Base-by-base conservation (phyloP, 2,888 invertebrate genomes). In the Allolobophora icterica region DNA sequence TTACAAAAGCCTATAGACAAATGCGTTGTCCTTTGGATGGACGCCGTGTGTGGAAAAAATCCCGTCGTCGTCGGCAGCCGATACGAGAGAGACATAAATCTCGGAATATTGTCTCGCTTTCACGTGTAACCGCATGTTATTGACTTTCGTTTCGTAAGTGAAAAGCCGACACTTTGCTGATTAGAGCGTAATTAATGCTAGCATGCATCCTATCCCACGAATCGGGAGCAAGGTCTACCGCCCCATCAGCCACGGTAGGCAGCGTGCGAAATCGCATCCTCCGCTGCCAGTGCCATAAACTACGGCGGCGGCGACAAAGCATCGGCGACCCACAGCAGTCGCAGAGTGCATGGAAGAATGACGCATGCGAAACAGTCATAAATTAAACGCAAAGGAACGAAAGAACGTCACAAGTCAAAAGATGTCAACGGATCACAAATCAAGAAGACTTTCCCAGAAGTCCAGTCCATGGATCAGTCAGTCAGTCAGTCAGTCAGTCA, bases 131-230 rank as follows among this genome's bases (percentile, higher is more conserved):
- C 8, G 71, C 52, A 21, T 21, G 8, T n/a, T 71, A 71, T n/a
- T 11, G 71, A 71, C 30, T 71, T 71, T 71, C 71, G 71, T 71
- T 71, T 71, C 71, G 30, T n/a, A n/a, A n/a, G 30, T 5, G 71
- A 71, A 71, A n/a, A 71, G 8, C n/a, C 71, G 52, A 52, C 71
- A 71, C 71, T 71, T n/a, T 71, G n/a, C 8, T 71, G n/a, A 71
- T n/a, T n/a, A n/a, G 71, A 71, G 71, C 71, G 11, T 71, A 71
- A n/a, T 71, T 71, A 71, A 71, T 71, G 30, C 71, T 13, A n/a
- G 71, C n/a, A 8, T 71, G 71, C 71, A 71, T 71, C 71, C 71
- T 71, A n/a, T 71, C 71, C 71, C 71, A 71, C n/a, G 71, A 71
- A 71, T 71, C 52, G 8, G n/a, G 11, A n/a, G n/a, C 71, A 24